phyloP scores from a whole-genome alignment of 1,140 invertebrate genomes.

The Caenorhabditis inopinata region DNA sequence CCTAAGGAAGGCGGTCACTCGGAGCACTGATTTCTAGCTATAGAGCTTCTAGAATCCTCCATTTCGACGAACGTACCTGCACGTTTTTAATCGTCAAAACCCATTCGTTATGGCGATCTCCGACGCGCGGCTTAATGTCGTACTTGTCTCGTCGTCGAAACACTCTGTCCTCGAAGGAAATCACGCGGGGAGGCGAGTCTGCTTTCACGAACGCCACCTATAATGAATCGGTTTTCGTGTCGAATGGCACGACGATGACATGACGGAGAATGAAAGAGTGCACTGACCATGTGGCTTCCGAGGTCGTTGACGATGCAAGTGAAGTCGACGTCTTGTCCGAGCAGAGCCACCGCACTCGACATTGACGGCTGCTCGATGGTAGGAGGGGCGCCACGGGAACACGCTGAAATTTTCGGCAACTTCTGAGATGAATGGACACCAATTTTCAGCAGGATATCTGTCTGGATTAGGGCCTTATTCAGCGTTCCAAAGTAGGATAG shows the following conservation, averaged over 20 bases:
- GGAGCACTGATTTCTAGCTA: neutral
- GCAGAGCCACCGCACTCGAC: slow-evolving; percentile 60
- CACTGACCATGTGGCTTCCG: slow-evolving; percentile 57
- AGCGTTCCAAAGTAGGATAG: no score
- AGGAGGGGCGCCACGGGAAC: slow-evolving; percentile 53
- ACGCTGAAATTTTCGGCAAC: slow-evolving; percentile 53
- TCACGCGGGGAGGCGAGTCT: slow-evolving; percentile 57
- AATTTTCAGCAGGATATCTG: neutral
- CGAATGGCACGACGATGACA: neutral
- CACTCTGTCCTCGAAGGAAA: slow-evolving; percentile 61
- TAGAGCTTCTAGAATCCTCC: neutral
- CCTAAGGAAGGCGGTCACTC: no score
- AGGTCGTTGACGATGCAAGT: slow-evolving; percentile 55
- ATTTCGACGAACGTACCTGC: slow-evolving; percentile 59
- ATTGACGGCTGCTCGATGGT: slow-evolving; percentile 52
- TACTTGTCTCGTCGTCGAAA: slow-evolving; percentile 93
- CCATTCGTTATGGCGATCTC: slow-evolving; percentile 77
- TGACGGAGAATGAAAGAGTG: neutral
- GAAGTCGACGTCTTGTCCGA: slow-evolving; percentile 63
- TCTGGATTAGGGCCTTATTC: slow-evolving; percentile 25
- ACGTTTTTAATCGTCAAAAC: slow-evolving; percentile 82
- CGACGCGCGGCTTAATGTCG: slow-evolving; percentile 86
- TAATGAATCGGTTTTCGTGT: neutral
- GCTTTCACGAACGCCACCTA: slow-evolving; percentile 60
- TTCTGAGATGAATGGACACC: neutral